Base-by-base conservation (phyloP, 2,113 vertebrate genomes). In the Nerophis ophidion region DNA sequence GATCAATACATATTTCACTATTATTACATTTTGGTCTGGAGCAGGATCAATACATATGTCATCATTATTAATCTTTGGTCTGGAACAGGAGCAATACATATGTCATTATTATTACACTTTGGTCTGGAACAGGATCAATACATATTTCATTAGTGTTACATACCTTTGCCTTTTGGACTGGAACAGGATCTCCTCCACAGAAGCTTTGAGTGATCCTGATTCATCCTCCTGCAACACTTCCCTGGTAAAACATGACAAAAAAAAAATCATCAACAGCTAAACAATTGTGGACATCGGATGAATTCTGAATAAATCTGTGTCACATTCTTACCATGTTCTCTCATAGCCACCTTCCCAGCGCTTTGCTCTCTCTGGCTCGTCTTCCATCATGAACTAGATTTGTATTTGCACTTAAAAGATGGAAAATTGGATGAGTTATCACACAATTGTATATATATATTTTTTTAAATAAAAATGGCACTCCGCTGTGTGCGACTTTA, bases 321-420 rank as follows among this genome's bases (percentile, higher is more conserved):
- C 42, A 11, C 47, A 15, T 45, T 57, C 84, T 81, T 47, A 95
- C 97, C 96, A 99, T 68, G 97, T 98, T 71, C 96, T 88, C 72
- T 99, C 97, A 66, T 98, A 99, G 72, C 95, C 97, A n/a, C 96
- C 97, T 82, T 99, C 97, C 97, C 96, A 99, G 15, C 95, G 92
- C 73, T 98, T 98, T 6, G 95, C 89, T 89, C 91, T 88, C 77
- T 98, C 97, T 26, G 94, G 93, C 34, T 98, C 96, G 47, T 99
- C 96, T 58, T 98, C 96, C 95, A 99, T 98, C 8, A 13, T 84
- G 45, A 61, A 26, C 2, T 26, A 26, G 26, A 26, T 6, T 56
- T 9, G 17, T 42, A 56, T 42, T 42, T 16, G 5, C 0, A 42
- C 36, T 11, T 8, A 56, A 40, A 56, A 42, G 42, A 13, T 2